Percentiles rank a stretch among this genome's conserved stretches.
These are phyloP conservation scores for Meiosimyza decipiens DNA, from an alignment of 2,888 invertebrate genomes.

Conservation along the genomic window DNA sequence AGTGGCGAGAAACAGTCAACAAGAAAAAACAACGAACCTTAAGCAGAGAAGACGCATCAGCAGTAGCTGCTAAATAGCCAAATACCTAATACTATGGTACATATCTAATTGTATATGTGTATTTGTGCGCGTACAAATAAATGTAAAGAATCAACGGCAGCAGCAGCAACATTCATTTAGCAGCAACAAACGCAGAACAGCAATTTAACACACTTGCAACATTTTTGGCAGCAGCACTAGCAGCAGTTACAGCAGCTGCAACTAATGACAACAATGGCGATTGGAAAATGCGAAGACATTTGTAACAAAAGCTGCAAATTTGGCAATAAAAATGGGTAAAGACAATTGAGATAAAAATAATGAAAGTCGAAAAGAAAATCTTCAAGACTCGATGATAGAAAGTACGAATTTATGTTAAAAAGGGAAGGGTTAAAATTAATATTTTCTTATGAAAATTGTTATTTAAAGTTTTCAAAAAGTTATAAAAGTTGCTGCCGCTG, in stretches of 20 bases:
- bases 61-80: conserved; percentile 20
- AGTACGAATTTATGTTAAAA: not conserved
- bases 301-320: conserved; percentile 20
- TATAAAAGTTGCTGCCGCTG: conserved; percentile 42
- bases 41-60: conserved; percentile 1
- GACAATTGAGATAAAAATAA: no score
- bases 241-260: conserved; percentile 19
- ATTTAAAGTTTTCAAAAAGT: not conserved
- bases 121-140: conserved; percentile 16
- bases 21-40: not conserved
- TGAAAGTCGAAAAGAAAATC: no score
- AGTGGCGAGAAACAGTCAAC: not conserved
- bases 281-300: conserved; percentile 6
- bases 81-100: conserved; percentile 17
- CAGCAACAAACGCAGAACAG: not conserved
- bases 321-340: conserved; percentile 3
- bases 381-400: no score
- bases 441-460: not conserved
- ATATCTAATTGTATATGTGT: conserved; percentile 20
- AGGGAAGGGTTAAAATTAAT: not conserved
- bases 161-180: not conserved
- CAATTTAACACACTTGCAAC: conserved; percentile 8
- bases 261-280: conserved; percentile 12
- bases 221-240: conserved; percentile 7
- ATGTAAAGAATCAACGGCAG: not conserved